Evolutionary conservation across 2,797 vertebrate species (phyloP).

Genomic region (Steatocranus sp.): DNA sequence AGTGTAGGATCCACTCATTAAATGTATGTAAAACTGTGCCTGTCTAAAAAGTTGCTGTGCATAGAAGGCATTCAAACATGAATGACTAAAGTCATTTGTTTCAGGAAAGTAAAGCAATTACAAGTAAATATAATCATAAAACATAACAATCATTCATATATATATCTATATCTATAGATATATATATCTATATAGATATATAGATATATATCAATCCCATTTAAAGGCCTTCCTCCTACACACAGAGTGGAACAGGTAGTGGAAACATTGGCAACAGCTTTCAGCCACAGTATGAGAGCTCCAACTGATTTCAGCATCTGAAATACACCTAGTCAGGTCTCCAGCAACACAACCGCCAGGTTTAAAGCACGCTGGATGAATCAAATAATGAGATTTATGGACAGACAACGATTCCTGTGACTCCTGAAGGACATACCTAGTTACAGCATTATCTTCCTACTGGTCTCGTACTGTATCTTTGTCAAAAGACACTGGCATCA

Average conservation of each 20-base stretch:
- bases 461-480: fast-evolving
- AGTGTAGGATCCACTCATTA: not conserved
- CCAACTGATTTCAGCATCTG: not conserved
- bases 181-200: too few species aligned
- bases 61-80: not conserved
- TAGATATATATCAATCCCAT: too few species aligned
- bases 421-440: not conserved
- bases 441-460: not conserved
- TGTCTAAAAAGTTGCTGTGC: not conserved
- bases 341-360: not conserved
- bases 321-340: not conserved
- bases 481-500: not conserved
- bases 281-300: not conserved
- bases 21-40: not conserved
- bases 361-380: not conserved
- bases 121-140: not conserved
- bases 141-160: too few species aligned
- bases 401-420: fast-evolving
- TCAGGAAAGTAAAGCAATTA: not conserved
- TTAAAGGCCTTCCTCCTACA: not conserved
- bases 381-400: not conserved
- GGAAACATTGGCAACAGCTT: not conserved
- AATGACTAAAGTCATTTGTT: not conserved
- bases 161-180: too few species aligned
- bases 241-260: not conserved